Percentiles rank a stretch among this genome's conserved stretches.
Conservation (phyloP, 2,797 vertebrate genomes). For the Pseudochirops corinnae region DNA sequence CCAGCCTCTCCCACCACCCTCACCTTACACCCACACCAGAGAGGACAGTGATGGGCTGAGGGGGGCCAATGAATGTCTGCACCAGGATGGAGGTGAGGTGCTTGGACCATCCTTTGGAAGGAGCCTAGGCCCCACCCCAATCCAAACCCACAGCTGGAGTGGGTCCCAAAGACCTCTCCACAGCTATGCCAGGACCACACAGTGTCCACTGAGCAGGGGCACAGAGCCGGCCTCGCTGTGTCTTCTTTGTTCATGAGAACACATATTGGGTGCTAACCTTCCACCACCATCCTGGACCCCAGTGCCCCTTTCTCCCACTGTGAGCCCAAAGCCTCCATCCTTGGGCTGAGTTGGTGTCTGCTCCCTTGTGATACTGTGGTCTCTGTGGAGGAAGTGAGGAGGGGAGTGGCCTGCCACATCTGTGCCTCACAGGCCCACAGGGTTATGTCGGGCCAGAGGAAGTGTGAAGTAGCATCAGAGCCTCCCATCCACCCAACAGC, state of each 20-base stretch:
- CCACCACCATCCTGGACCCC: not conserved
- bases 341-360: not conserved
- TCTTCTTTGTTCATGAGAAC: not conserved
- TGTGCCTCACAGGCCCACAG: not conserved
- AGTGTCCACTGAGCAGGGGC: not conserved
- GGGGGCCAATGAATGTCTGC: too few species aligned
- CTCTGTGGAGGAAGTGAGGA: slow-evolving; percentile 55
- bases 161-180: not conserved
- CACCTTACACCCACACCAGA: not conserved
- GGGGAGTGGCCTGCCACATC: not conserved
- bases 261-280: not conserved
- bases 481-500: not conserved
- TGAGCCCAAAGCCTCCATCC: not conserved
- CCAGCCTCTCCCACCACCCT: not conserved
- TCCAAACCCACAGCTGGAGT: not conserved
- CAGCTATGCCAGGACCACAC: not conserved
- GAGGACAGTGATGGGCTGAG: not conserved
- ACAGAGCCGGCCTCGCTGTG: too few species aligned
- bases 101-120: not conserved
- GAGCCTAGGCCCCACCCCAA: too few species aligned
- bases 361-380: not conserved
- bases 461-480: not conserved
- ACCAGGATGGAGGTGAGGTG: not conserved
- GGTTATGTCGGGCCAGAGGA: not conserved
- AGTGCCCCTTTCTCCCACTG: not conserved